Percentiles rank a stretch among this genome's conserved stretches.
Conservation (phyloP, 2,797 vertebrate genomes). For the Schizothorax lantsangensis region DNA sequence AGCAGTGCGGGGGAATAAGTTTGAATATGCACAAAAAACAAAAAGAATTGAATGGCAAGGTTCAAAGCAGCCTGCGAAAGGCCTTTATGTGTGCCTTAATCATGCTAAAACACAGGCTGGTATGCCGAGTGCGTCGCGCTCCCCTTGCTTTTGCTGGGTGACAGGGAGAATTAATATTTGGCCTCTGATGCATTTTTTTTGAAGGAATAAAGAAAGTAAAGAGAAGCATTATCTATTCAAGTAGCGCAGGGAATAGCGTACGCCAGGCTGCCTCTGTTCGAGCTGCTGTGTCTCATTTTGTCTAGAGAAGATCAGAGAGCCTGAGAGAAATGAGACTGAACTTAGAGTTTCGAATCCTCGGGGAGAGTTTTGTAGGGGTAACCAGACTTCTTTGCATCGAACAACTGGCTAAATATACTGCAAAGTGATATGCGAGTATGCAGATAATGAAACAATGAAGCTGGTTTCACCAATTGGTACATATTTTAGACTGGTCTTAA, state of each 20-base stretch:
- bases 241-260: slow-evolving; percentile 80
- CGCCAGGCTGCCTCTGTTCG: slow-evolving; percentile 71
- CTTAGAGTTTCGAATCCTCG: slow-evolving; percentile 71
- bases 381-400: slow-evolving; percentile 78
- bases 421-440: slow-evolving; percentile 41
- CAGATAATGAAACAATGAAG: slow-evolving; percentile 41
- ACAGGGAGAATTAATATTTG: slow-evolving; percentile 85
- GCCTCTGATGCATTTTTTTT: slow-evolving; percentile 86
- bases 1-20: slow-evolving; percentile 79
- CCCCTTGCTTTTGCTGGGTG: slow-evolving; percentile 66
- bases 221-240: slow-evolving; percentile 85
- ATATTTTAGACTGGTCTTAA: background rate
- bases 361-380: slow-evolving; percentile 81
- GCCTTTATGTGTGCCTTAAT: slow-evolving; percentile 86
- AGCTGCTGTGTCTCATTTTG: slow-evolving; percentile 85
- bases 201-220: slow-evolving; percentile 85
- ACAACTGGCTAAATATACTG: slow-evolving; percentile 73
- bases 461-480: slow-evolving; percentile 18
- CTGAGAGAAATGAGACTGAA: slow-evolving; percentile 77
- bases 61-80: slow-evolving; percentile 79
- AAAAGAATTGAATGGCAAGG: slow-evolving; percentile 68
- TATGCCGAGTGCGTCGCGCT: slow-evolving; percentile 79
- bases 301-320: slow-evolving; percentile 82
- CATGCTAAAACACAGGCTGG: slow-evolving; percentile 81
- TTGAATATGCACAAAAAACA: slow-evolving; percentile 70